Evolutionary conservation across 37 sponge, comb jelly and placozoan genomes (phyloP).

Genomic region (Oopsacas minuta): DNA sequence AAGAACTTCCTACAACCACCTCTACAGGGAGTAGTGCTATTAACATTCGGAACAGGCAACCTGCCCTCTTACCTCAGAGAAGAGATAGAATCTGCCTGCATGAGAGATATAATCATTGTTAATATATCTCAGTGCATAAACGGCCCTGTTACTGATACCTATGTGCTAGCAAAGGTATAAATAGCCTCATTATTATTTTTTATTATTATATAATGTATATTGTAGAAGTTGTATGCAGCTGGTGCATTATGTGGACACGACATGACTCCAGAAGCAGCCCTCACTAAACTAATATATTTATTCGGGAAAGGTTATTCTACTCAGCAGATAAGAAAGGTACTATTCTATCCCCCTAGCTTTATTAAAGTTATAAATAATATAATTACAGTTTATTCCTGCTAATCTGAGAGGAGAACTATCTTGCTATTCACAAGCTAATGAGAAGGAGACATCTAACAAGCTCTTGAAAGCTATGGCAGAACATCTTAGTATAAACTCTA

Average conservation of each 20-base stretch:
- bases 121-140: conserved; percentile 79
- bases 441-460: neutral
- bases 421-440: neutral
- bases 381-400: conserved; percentile 19
- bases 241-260: conserved; percentile 84
- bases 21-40: conserved; percentile 74
- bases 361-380: neutral
- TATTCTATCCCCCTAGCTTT: neutral
- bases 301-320: conserved; percentile 29
- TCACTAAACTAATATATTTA: conserved; percentile 80
- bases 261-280: conserved; percentile 96
- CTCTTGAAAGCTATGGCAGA: conserved; percentile 25
- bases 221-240: conserved; percentile 45
- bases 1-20: conserved; percentile 76
- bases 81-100: conserved; percentile 52
- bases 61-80: conserved; percentile 46
- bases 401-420: conserved; percentile 68
- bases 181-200: neutral
- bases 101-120: conserved; percentile 65
- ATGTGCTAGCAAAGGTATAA: conserved; percentile 60
- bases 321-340: conserved; percentile 36
- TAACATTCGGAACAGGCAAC: conserved; percentile 87
- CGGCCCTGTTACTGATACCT: conserved; percentile 60
- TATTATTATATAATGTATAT: neutral
- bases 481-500: conserved; percentile 32